Evolutionary conservation across 2,797 vertebrate species (phyloP), one percentile per base, ranked within the genome.

Genomic region (Crocodylus rhombifer): DNA sequence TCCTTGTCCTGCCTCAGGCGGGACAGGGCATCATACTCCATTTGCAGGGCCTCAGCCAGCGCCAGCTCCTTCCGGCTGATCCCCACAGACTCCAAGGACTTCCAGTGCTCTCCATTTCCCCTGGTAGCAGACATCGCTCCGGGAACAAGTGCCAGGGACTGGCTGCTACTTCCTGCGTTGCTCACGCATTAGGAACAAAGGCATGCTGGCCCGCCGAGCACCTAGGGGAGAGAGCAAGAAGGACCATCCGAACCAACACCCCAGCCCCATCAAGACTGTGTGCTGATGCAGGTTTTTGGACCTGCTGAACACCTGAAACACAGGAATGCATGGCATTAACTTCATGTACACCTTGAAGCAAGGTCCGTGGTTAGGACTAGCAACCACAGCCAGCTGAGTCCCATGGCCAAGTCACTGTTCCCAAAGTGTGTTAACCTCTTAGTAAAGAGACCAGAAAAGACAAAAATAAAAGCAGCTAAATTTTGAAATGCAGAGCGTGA

Each of bases 11-110:
- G 99, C 58, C 98, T 98, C 87, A 98, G 98, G 23, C 98, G 98
- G 74, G 99, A 98, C 1, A 99, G 96, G 4, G 99, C 99, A 0
- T 99, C 99, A 0, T 99, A 99, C 80, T 99, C 99, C 99, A 99
- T 99, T 97, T 99, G 99, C 96, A 99, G 96, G 25, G 99, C 99
- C 93, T 99, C 99, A 0, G 99, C 99, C 98, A 99, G 96, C 9
- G 99, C 99, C 97, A 99, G 98, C 97, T 99, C 99, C 97, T 98
- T 98, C 76, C 97, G 98, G 74, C 98, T 99, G 92, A 99, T 98
- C 61, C 99, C 99, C 97, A 99, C 98, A 0, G 98, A 97, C 96
- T 99, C 99, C 97, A 99, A 97, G 21, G 98, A 98, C 74, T 98
- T 95, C 99, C 99, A 99, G 80, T 97, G 98, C 92, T 99, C 98